Evolutionary conservation across 2,888 invertebrate species (phyloP).

Genomic region (Ophion slaviceki): DNA sequence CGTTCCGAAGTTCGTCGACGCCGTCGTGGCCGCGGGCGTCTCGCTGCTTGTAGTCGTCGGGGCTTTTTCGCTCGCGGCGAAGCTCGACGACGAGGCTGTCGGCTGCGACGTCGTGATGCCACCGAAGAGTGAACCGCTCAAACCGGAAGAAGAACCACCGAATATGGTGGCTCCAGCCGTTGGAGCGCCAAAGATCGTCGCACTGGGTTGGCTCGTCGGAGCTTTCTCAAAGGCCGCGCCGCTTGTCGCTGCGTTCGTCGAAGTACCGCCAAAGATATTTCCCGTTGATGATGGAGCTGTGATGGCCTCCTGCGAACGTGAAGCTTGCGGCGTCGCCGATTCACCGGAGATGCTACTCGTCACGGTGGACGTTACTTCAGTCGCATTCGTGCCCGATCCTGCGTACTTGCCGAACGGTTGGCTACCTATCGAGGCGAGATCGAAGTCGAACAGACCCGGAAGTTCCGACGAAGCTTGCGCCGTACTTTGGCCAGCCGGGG

Average conservation of each 20-base stretch:
- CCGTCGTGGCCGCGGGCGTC: slow-evolving; percentile 23
- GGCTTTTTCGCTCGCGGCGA: slow-evolving; percentile 31
- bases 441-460: slow-evolving; percentile 67
- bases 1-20: slow-evolving; percentile 48
- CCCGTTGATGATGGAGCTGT: slow-evolving; percentile 53
- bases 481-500: slow-evolving; percentile 56
- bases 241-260: slow-evolving; percentile 66
- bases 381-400: slow-evolving; percentile 55
- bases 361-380: slow-evolving; percentile 45
- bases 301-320: slow-evolving; percentile 26
- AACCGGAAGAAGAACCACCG: slow-evolving; percentile 43
- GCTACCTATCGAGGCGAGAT: slow-evolving; percentile 39
- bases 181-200: slow-evolving; percentile 59
- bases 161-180: slow-evolving; percentile 38
- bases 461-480: slow-evolving; percentile 68
- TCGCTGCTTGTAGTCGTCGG: slow-evolving; percentile 33
- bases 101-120: slow-evolving; percentile 35
- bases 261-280: slow-evolving; percentile 57
- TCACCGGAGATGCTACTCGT: slow-evolving; percentile 10
- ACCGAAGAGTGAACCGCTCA: slow-evolving; percentile 34
- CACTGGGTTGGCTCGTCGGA: slow-evolving; percentile 32
- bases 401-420: slow-evolving; percentile 46
- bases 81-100: slow-evolving; percentile 35
- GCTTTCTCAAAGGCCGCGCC: slow-evolving; percentile 49
- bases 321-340: slow-evolving; percentile 51